Base-by-base conservation (phyloP, 1,140 invertebrate genomes). In the Polypedilum pembai region DNA sequence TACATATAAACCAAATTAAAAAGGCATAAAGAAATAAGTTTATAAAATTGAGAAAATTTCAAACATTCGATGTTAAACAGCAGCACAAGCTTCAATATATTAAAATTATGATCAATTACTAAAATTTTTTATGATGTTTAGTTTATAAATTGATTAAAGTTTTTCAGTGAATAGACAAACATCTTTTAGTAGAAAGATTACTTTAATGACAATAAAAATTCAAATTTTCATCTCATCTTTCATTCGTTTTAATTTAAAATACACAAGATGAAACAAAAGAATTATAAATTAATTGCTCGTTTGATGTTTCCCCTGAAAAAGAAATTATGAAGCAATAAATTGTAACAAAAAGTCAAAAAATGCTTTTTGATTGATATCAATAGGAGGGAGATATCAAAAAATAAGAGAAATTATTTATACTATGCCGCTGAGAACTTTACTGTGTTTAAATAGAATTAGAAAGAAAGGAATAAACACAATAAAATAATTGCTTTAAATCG, bases 401-500 rank as follows among this genome's bases (percentile, higher is more conserved):
- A 75, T 15, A 74, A 41, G 45, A 33, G 69, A 45, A 74, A 40
- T 75, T 21, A 5, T 41, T 56, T 69, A 72, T 41, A 33, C 66
- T 69, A 56, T 74, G 40, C 21, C 20, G 21, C 17, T 8, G 66
- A 21, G 20, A 15, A 10, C 72, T 73, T 24, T 33, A 73, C 21
- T 73, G 21, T 73, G 72, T 40, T 40, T 40, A 73, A 73, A 24
- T n/a, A 8, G 69, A 73, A 73, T 73, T 12, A 73, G 15, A 33
- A 40, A 73, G 33, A 73, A 40, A 40, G 21, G n/a, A 21, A 18
- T 69, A 69, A 69, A 69, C 65, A 69, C 65, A 69, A 69, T 69
- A 69, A 69, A 69, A 69, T 69, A 69, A 69, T 69, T 69, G 65
- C 17, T 21, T 69, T 69, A 69, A 69, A 69, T 69, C 65, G 65